Percentiles rank a stretch among this genome's conserved stretches.
phyloP scores from a whole-genome alignment of 2,888 invertebrate genomes.

The Pegoplata infirma region DNA sequence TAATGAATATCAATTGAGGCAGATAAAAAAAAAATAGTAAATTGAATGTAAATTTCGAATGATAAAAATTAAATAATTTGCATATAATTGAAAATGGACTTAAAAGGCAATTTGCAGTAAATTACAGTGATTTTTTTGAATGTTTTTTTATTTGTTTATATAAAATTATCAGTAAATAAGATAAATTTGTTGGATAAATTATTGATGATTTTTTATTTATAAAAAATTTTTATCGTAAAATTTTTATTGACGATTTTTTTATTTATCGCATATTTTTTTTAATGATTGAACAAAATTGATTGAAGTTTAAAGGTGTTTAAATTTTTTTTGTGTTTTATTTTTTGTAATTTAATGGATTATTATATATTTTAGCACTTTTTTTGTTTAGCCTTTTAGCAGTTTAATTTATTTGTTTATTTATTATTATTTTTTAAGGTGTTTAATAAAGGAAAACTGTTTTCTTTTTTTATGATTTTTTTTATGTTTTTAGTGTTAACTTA shows the following conservation, averaged over 20 bases:
- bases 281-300: background rate
- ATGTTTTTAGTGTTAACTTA: slow-evolving; percentile 8
- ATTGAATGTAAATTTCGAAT: background rate
- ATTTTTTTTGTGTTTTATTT: no score
- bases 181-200: background rate
- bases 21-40: no score
- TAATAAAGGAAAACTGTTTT: background rate
- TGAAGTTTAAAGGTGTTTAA: background rate
- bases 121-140: no score
- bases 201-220: background rate
- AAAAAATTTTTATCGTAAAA: background rate
- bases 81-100: background rate
- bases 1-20: background rate
- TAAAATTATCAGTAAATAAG: background rate
- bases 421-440: slow-evolving; percentile 16
- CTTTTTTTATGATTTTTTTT: slow-evolving; percentile 10
- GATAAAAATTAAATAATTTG: background rate
- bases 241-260: background rate
- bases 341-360: background rate
- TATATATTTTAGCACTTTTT: background rate
- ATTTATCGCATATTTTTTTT: no score
- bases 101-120: background rate
- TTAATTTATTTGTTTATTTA: background rate
- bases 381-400: background rate
- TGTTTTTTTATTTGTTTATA: background rate